Base-by-base conservation (phyloP, 2,888 invertebrate species). In the Tinea pellionella region DNA sequence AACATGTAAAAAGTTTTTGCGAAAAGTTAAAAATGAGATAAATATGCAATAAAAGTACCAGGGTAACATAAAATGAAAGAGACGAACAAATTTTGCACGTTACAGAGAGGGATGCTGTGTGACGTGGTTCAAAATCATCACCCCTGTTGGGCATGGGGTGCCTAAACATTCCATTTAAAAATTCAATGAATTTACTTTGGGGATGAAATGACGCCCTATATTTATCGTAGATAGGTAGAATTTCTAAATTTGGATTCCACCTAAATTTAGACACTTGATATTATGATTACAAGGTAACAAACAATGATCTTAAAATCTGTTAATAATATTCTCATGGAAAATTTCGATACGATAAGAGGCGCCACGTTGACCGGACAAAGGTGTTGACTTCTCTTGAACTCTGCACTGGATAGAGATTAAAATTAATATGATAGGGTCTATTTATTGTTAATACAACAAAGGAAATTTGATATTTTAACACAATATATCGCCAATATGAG, bases 11-110 rank as follows among this genome's bases (percentile, higher is more conserved):
- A 57, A 57, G 30, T 29, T n/a, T 2, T 13, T 57, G 57, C 57
- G 19, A 57, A 57, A 57, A 57, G 9, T 24, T 24, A 32, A 13
- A 55, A n/a, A 32, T 9, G 15, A 13, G 57, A 57, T 77, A 74
- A 84, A 80, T 85, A 81, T 86, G 86, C 86, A 86, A 87, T 86
- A 85, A 83, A 85, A 73, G 73, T 81, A 87, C 86, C 70, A 85
- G 83, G 84, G 62, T 61, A 62, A 63, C 80, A 86, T 77, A 74
- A 65, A 69, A 62, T 61, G 63, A 55, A 71, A 69, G 70, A 68
- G 75, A 72, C 75, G 72, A 12, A 43, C 47, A 59, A 24, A 59
- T 43, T 59, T 59, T 37, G 59, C 59, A 43, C 12, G 32, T 2
- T 43, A 24, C 53, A 53, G 16, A 24, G 13, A 18, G 59, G 59